These are phyloP conservation scores for Aphaenogaster ashmeadi DNA, from an alignment of 1,140 invertebrate species.

Conservation along the genomic window DNA sequence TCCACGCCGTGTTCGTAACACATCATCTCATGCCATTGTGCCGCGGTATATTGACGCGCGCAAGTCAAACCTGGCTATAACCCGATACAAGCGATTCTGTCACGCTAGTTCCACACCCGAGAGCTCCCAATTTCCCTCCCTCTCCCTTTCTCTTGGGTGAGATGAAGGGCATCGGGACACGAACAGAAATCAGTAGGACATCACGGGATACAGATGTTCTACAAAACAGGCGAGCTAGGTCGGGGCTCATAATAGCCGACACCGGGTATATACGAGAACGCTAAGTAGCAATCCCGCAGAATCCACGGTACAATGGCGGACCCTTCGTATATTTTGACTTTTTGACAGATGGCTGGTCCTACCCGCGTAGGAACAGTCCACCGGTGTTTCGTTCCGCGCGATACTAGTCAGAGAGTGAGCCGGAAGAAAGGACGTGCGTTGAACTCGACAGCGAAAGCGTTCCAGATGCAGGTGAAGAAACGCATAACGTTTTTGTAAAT, in stretches of 20 bases:
- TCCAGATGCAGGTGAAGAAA: neutral
- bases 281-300: conserved; percentile 85
- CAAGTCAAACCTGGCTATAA: conserved; percentile 37
- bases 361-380: conserved; percentile 38
- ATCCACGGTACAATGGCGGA: conserved; percentile 79
- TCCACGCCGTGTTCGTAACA: conserved; percentile 33
- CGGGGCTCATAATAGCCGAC: conserved; percentile 74
- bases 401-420: conserved; percentile 2
- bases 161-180: conserved; percentile 55
- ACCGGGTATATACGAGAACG: conserved; percentile 77
- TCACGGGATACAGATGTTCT: conserved; percentile 82
- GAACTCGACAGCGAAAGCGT: conserved; percentile 18
- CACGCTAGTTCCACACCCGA: conserved; percentile 41
- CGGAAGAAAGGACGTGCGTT: conserved; percentile 32
- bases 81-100: conserved; percentile 38
- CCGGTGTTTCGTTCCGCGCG: conserved; percentile 22
- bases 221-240: conserved; percentile 80
- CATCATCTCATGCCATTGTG: conserved; percentile 48
- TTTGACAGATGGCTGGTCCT: conserved; percentile 83
- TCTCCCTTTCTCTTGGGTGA: neutral
- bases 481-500: neutral
- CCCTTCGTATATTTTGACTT: conserved; percentile 85
- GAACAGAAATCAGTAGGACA: conserved; percentile 72
- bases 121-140: conserved; percentile 37
- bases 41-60: conserved; percentile 56